These are phyloP conservation scores for Drosophila triauraria DNA, from an alignment of 1,140 invertebrate species.

Conservation along the genomic window DNA sequence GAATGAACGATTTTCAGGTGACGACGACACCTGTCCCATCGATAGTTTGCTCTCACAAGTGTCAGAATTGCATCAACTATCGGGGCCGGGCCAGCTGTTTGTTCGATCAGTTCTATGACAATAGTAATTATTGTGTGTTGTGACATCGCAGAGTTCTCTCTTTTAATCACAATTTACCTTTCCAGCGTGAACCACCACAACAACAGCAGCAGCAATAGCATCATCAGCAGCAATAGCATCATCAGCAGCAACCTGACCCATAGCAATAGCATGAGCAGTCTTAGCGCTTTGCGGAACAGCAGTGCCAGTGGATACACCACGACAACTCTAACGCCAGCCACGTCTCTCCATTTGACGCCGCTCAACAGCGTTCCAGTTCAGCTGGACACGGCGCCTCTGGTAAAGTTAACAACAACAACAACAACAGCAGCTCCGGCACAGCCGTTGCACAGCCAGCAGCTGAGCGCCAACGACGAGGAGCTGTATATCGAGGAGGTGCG, in stretches of 20 bases:
- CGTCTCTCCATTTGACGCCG: slow-evolving; percentile 38
- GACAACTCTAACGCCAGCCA: slow-evolving; percentile 15
- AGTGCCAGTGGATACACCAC: slow-evolving; percentile 25
- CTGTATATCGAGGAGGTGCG: slow-evolving; percentile 84
- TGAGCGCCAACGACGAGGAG: slow-evolving; percentile 71
- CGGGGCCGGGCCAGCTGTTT: slow-evolving; percentile 8
- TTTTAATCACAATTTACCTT: slow-evolving; percentile 3
- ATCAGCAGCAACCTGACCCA: slow-evolving; percentile 23
- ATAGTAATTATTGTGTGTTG: slow-evolving; percentile 4
- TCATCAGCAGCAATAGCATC: slow-evolving; percentile 19
- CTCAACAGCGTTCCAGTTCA: slow-evolving; percentile 35
- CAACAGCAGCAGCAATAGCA: slow-evolving; percentile 19
- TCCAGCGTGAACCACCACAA: slow-evolving; percentile 31
- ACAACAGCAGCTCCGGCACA: slow-evolving; percentile 8
- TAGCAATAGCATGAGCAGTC: slow-evolving; percentile 41
- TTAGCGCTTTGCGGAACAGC: slow-evolving; percentile 28
- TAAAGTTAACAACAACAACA: slow-evolving; percentile 23
- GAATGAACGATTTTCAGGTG: slow-evolving; percentile 2
- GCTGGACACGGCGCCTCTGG: slow-evolving; percentile 19
- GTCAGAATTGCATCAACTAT: slow-evolving; percentile 24
- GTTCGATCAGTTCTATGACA: slow-evolving; percentile 3
- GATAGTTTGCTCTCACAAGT: slow-evolving; percentile 16
- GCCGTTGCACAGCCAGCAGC: slow-evolving; percentile 20
- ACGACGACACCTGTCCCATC: neutral
- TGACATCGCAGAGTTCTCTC: neutral